Evolutionary conservation across 2,113 vertebrate species (phyloP).

Genomic region (Entelurus aequoreus): DNA sequence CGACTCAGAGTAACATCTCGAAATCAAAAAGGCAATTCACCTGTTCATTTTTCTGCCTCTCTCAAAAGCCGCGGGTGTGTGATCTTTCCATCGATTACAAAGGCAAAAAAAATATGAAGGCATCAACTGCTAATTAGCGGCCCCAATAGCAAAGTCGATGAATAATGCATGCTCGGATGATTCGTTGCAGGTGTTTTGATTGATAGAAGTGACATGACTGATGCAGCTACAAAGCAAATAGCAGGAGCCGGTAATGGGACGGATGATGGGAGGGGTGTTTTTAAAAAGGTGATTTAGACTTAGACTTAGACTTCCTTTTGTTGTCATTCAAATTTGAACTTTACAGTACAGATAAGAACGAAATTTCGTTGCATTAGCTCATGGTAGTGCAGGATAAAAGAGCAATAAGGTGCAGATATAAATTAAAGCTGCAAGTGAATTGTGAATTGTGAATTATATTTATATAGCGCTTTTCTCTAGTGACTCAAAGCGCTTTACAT

Average conservation of each 20-base stretch:
- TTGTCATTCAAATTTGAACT: too few relatives aligned
- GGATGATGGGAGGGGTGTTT: neutral
- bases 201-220: conserved; percentile 15
- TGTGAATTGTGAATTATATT: too few relatives aligned
- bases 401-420: too few relatives aligned
- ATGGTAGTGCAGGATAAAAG: too few relatives aligned
- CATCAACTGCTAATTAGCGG: conserved; percentile 16
- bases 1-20: neutral
- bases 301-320: too few relatives aligned
- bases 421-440: too few relatives aligned
- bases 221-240: conserved; percentile 15
- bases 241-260: conserved; percentile 9
- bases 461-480: too few relatives aligned
- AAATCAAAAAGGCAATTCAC: conserved; percentile 8
- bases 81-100: conserved; percentile 23
- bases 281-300: conserved; percentile 31
- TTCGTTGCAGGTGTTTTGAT: conserved; percentile 18
- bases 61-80: conserved; percentile 7
- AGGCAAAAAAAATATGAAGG: conserved; percentile 10
- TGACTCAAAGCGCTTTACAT: too few relatives aligned
- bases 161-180: conserved; percentile 13
- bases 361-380: too few relatives aligned
- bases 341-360: too few relatives aligned
- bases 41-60: conserved; percentile 15
- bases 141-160: conserved; percentile 7